Base-by-base conservation (phyloP, 2,113 vertebrate genomes). In the Blennius ocellaris region DNA sequence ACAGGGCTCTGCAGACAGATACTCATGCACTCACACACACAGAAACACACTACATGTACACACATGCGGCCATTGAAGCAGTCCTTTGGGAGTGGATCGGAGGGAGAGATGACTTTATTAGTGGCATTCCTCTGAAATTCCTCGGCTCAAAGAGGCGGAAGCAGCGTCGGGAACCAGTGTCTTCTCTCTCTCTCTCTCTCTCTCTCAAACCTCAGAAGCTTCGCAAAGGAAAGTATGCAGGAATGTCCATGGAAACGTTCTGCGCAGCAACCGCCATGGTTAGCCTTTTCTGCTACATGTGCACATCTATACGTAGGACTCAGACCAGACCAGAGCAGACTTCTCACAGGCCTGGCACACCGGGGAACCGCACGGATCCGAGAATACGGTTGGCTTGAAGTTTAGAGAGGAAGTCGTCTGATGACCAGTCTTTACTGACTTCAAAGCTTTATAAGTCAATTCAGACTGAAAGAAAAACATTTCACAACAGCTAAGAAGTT, bases 61-160 rank as follows among this genome's bases (percentile, higher is more conserved):
- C 44, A 52, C 5, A 55, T 40, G 41, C n/a, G 4, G 3, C 11
- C 59, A 59, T 39, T 55, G 40, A 14, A 40, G 36, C 54, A 40
- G 0, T 11, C 12, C 30, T 38, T 16, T 64, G 67, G 57, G 68
- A 70, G 47, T 47, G 0, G 60, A 69, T 47, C 43, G 65, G 62
- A 69, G 69, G 11, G 8, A 43, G 39, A 51, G 41, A 82, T 56
- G 54, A 68, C 56, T 85, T 83, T 72, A 83, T 68, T 80, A 83
- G 80, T 57, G 37, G 39, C 81, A 84, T 86, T 92, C 78, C 62
- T 86, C 73, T 80, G 65, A 83, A 82, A 85, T 85, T 85, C 81
- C 70, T 83, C 69, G 6, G 79, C 76, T 82, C 73, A 69, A 63
- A 69, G 80, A 3, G 61, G 63, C 49, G 56, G 73, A 90, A 85